Percentiles rank a stretch among this genome's conserved stretches.
phyloP scores from a whole-genome alignment of 2,113 vertebrate genomes.

The Ahaetulla prasina region DNA sequence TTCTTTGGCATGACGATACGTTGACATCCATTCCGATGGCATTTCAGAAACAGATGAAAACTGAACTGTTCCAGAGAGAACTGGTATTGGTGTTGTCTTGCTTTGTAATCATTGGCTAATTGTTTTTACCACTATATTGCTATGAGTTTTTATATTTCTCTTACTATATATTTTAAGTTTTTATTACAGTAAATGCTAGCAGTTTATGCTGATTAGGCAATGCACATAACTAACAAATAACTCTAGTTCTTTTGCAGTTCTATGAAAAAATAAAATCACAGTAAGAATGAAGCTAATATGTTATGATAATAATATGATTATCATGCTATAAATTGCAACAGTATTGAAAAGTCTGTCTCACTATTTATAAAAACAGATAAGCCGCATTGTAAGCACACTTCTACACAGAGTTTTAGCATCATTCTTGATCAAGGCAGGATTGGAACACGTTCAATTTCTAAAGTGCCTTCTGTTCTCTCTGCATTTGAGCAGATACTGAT shows the following conservation, averaged over 20 bases:
- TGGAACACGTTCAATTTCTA: not conserved
- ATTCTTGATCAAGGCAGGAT: not conserved
- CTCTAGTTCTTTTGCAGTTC: not conserved
- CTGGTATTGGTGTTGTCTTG: not conserved
- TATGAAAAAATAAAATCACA: not conserved
- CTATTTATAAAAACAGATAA: not conserved
- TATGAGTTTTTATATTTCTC: not conserved
- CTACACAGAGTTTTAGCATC: rapidly evolving
- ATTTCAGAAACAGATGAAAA: not conserved
- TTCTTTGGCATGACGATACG: not conserved
- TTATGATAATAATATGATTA: not conserved
- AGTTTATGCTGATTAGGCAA: not conserved
- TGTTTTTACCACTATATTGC: not conserved
- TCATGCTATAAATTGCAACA: not conserved
- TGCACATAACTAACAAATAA: not conserved
- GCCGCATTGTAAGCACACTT: rapidly evolving
- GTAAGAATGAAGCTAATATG: not conserved
- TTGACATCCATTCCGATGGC: not conserved
- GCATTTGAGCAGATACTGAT: not conserved
- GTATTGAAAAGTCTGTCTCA: not conserved
- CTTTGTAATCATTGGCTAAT: not conserved
- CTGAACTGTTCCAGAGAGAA: not conserved
- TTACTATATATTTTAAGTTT: not conserved
- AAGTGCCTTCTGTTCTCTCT: not conserved
- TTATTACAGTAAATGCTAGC: not conserved